Evolutionary conservation across 2,797 vertebrate genomes (phyloP).

Genomic region (Argyrosomus regius): DNA sequence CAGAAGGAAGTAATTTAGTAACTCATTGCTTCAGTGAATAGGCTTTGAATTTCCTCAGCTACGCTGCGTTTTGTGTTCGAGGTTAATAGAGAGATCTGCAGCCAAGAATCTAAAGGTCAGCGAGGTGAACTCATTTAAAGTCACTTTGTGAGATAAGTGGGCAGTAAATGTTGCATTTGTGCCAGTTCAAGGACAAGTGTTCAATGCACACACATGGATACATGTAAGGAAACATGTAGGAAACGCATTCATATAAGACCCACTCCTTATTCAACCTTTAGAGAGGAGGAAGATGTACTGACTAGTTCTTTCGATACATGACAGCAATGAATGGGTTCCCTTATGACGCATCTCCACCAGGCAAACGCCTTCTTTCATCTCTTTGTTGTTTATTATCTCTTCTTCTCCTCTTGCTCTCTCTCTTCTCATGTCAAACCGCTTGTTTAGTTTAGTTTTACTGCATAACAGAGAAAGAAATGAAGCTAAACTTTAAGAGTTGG

Average conservation of each 20-base stretch:
- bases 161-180: background rate
- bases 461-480: background rate
- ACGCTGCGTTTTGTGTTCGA: background rate
- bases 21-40: background rate
- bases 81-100: background rate
- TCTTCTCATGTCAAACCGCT: background rate
- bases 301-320: background rate
- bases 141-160: background rate
- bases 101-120: background rate
- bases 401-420: background rate
- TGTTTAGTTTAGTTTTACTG: background rate
- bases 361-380: background rate
- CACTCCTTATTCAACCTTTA: background rate
- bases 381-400: background rate
- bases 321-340: background rate
- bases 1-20: background rate
- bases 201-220: background rate
- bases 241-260: background rate
- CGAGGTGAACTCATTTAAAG: background rate
- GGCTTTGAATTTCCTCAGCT: background rate
- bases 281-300: background rate
- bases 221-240: background rate
- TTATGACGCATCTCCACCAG: constrained; percentile 21
- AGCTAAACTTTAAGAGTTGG: background rate
- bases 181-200: background rate